A percentile compares a stretch with the other conserved stretches of the same genome.
Conservation (phyloP, 2,888 invertebrate genomes). For the Athalia cordata region DNA sequence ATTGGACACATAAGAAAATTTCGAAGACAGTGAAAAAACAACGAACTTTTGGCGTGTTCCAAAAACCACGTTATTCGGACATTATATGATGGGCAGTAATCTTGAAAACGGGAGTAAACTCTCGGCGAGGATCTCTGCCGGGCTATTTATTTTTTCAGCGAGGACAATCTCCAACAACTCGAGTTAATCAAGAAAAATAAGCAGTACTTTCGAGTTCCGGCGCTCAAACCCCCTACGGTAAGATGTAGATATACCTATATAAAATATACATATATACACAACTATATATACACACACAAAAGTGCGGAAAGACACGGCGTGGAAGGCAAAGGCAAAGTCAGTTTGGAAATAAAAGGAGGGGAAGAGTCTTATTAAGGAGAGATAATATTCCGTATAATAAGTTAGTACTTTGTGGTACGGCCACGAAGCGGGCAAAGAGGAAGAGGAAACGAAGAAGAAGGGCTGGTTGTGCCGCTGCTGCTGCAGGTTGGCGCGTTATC, state of each 20-base stretch:
- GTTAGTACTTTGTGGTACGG: slow-evolving; percentile 31
- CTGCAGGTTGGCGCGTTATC: slow-evolving; percentile 44
- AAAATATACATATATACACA: too few relatives aligned
- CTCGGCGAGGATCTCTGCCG: too few relatives aligned
- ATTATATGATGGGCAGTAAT: too few relatives aligned
- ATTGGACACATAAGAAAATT: too few relatives aligned
- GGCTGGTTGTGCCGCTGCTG: background rate
- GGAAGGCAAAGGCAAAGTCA: background rate
- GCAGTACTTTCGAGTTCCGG: slow-evolving; percentile 47
- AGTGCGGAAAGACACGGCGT: slow-evolving; percentile 34
- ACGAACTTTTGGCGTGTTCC: too few relatives aligned
- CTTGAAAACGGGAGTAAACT: too few relatives aligned
- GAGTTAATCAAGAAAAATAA: slow-evolving; percentile 58
- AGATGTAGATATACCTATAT: too few relatives aligned
- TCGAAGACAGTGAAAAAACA: too few relatives aligned
- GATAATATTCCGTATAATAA: slow-evolving; percentile 51
- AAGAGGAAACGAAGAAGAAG: too few relatives aligned
- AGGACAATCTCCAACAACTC: slow-evolving; percentile 49
- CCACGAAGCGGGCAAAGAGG: background rate
- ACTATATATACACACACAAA: background rate
- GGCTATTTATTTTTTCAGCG: slow-evolving; percentile 8
- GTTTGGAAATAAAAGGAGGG: background rate
- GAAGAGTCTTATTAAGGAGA: slow-evolving; percentile 51
- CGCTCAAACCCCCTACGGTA: background rate
- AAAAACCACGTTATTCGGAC: too few relatives aligned